These are phyloP conservation scores for human DNA, from an alignment of 2,113 vertebrate species.

Conservation along the genomic window GRCh38 chr11:43136001-43136500, in stretches of 20 bases:
- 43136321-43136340: not conserved
- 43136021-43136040: constrained; percentile 10
- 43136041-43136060: not conserved
- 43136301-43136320: not conserved
- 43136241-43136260: not conserved
- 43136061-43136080: not conserved
- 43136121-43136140: not conserved
- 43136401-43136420: too few species aligned
- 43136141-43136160: not conserved
- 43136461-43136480: not conserved
- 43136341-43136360: not conserved
- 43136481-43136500: too few species aligned
- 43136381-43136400: too few species aligned
- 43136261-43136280: not conserved
- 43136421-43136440: too few species aligned
- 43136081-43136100: not conserved
- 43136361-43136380: too few species aligned
- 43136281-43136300: not conserved
- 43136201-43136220: not conserved
- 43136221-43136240: not conserved
- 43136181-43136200: not conserved
- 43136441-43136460: not conserved
- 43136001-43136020: not conserved
- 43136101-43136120: not conserved
- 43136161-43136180: not conserved